Base-by-base conservation (phyloP, 2,797 vertebrate species). In the Saguinus oedipus region DNA sequence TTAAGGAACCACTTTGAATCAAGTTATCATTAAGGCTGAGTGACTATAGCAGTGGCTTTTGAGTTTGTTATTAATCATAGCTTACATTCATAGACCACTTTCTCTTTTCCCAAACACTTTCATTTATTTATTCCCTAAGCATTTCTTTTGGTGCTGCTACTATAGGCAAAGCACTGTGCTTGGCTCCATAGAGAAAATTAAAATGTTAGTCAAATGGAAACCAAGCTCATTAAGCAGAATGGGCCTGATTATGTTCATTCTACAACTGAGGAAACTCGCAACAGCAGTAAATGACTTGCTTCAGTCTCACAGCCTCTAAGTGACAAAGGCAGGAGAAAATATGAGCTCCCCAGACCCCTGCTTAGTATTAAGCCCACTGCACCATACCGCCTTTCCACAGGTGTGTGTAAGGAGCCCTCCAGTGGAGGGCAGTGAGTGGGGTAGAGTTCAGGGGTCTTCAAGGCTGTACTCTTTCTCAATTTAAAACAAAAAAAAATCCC, bases 31-130 rank as follows among this genome's bases (percentile, higher is more conserved):
- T 93, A 88, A 94, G 78, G 36, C 89, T 76, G 84, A 96, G 93
- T 0, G 0, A 94, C 36, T 42, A 44, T 59, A 90, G 90, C 85
- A 93, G 93, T 64, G 12, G 4, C 79, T 93, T 95, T 93, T 96
- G 89, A 94, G 95, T 97, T 96, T 93, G 88, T 97, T 93, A 97
- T 93, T 95, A 96, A 91, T 83, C 95, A 93, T 86, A 93, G 95
- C 72, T 74, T 82, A 93, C 64, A 85, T 95, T 93, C 86, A 74
- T 36, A 61, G 87, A 92, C 80, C 68, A 70, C 48, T 26, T 86
- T 94, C 80, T 81, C 57, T 7, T 94, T 92, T 95, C 53, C 57
- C 79, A 96, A 95, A 83, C 22, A 39, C 72, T 88, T 91, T 46
- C 64, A 94, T 64, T 94, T 88, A 82, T 90, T 95, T 85, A 75